Conservation (phyloP, 2,113 vertebrate genomes). For the Chauna torquata region DNA sequence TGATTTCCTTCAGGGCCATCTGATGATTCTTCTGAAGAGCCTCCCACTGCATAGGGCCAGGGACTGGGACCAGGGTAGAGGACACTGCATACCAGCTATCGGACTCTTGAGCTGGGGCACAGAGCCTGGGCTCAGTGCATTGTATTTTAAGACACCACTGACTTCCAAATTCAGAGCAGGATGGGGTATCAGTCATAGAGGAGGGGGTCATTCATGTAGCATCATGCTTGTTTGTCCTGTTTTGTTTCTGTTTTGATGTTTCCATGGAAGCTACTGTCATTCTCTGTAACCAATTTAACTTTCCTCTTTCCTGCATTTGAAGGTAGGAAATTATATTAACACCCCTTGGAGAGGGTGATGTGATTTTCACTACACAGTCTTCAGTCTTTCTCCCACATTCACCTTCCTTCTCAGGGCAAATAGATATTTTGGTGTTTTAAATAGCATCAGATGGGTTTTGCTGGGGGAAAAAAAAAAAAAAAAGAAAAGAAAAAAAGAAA, state of each 20-base stretch:
- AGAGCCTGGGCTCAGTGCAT: not conserved
- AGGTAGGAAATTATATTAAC: not conserved
- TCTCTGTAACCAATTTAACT: not conserved
- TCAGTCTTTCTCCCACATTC: not conserved
- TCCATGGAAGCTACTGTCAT: not conserved
- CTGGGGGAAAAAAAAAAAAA: not conserved
- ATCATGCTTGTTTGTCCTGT: not conserved
- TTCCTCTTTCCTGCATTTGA: not conserved
- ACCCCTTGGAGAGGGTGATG: not conserved
- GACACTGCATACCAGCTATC: not conserved
- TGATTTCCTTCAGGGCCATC: not conserved
- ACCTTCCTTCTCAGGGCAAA: not conserved
- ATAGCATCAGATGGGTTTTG: not conserved
- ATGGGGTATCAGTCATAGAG: not conserved
- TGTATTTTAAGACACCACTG: not conserved
- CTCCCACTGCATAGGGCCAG: not conserved
- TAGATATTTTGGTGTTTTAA: slow-evolving; percentile 20
- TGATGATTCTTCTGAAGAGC: not conserved
- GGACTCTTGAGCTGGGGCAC: not conserved
- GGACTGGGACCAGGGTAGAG: not conserved
- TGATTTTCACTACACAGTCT: not conserved
- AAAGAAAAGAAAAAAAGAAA: not conserved
- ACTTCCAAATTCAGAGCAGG: not conserved
- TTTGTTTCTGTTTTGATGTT: not conserved
- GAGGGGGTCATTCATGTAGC: not conserved